Percentiles rank a stretch among this genome's conserved stretches.
These are phyloP conservation scores for Epinotia demarniana DNA, from an alignment of 2,888 invertebrate species.

Conservation along the genomic window DNA sequence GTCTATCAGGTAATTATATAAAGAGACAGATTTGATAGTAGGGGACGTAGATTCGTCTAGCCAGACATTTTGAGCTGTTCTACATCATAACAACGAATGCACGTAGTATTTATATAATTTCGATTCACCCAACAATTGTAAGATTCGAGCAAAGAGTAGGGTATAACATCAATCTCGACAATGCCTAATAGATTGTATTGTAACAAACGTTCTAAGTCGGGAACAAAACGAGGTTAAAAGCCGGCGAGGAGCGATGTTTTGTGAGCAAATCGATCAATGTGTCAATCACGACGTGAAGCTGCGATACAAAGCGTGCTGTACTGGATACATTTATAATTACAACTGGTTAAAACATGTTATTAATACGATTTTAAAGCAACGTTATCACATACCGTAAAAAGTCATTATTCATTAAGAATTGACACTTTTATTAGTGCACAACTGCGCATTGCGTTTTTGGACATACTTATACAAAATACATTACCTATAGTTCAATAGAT, in stretches of 20 bases:
- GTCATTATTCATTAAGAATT: no score
- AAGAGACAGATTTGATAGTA: no score
- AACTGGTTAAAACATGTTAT: neutral
- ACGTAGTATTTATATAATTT: neutral
- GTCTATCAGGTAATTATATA: no score
- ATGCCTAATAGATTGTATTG: constrained; percentile 62
- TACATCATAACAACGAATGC: no score
- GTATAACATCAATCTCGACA: constrained; percentile 63
- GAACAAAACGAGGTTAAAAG: constrained; percentile 77
- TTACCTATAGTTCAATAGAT: no score
- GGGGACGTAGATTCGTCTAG: no score
- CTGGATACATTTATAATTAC: constrained; percentile 1
- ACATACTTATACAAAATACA: no score
- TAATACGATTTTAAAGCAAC: no score
- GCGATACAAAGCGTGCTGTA: constrained; percentile 37
- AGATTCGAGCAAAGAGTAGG: neutral
- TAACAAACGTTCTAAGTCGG: constrained; percentile 64
- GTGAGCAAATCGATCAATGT: constrained; percentile 71
- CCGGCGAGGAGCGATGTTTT: constrained; percentile 70
- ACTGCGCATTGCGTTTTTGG: no score
- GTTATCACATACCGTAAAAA: no score
- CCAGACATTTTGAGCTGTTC: no score
- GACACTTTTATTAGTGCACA: no score
- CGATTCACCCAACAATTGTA: neutral
- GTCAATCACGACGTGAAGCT: constrained; percentile 57